Evolutionary conservation across 2,888 invertebrate species (phyloP).

Genomic region (Melieria crassipennis): DNA sequence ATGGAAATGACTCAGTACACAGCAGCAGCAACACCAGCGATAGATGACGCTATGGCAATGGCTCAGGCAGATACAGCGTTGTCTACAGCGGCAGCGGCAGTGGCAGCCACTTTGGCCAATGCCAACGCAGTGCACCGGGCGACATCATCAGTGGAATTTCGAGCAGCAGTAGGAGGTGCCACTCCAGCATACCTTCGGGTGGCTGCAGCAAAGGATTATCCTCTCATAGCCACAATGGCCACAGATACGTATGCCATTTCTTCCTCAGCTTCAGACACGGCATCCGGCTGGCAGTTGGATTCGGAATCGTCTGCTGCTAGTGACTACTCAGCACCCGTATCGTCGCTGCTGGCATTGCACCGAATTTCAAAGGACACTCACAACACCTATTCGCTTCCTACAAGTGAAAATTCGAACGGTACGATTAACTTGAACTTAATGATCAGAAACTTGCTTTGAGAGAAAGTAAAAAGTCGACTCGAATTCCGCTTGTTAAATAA

Average conservation of each 20-base stretch:
- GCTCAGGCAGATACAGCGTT: conserved; percentile 7
- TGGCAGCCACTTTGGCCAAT: conserved; percentile 24
- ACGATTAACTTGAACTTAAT: not conserved
- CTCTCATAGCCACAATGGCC: conserved; percentile 36
- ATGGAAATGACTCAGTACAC: conserved; percentile 32
- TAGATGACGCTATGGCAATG: conserved; percentile 6
- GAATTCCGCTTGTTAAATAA: too few relatives aligned
- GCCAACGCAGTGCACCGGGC: conserved; percentile 21
- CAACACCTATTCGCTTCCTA: not conserved
- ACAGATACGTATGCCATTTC: too few relatives aligned
- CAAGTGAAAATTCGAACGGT: conserved; percentile 5
- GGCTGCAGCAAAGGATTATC: conserved; percentile 36
- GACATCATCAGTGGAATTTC: conserved; percentile 46
- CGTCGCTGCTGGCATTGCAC: not conserved
- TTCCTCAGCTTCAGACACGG: conserved; percentile 14
- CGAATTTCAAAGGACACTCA: conserved; percentile 21
- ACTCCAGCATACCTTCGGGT: conserved; percentile 34
- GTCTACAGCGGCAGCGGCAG: conserved; percentile 27
- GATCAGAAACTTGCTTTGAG: too few relatives aligned
- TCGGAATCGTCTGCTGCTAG: not conserved
- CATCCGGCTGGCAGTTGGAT: conserved; percentile 1
- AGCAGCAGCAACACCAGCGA: conserved; percentile 16
- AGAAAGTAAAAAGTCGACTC: too few relatives aligned
- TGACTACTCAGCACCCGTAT: conserved; percentile 4
- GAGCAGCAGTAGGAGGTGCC: conserved; percentile 34